phyloP scores from a whole-genome alignment of 2,113 vertebrate species.

The Pollachius pollachius region DNA sequence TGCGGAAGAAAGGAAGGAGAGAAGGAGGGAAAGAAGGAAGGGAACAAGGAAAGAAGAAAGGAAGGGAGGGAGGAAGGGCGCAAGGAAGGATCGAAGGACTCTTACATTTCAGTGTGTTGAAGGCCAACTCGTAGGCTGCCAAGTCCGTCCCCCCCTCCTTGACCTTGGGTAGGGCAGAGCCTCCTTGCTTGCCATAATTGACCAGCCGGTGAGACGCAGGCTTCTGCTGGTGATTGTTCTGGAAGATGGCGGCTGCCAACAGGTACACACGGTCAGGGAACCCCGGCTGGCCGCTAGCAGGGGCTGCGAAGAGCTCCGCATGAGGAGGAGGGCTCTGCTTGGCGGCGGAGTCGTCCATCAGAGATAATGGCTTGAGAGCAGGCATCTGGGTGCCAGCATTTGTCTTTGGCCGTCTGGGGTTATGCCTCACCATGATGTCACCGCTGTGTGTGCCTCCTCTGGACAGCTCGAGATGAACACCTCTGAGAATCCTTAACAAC shows the following conservation, averaged over 20 bases:
- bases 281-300: conserved; percentile 48
- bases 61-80: neutral
- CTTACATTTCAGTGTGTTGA: conserved; percentile 90
- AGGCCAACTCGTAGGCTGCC: conserved; percentile 80
- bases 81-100: neutral
- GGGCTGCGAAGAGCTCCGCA: neutral
- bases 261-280: conserved; percentile 77
- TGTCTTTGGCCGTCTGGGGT: neutral
- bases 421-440: no score
- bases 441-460: no score
- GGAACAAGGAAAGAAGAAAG: neutral
- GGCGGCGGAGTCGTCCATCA: no score
- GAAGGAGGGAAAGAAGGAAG: no score
- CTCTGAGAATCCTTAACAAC: no score
- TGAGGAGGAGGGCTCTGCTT: neutral
- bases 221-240: conserved; percentile 74
- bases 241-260: conserved; percentile 84
- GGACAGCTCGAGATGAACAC: no score
- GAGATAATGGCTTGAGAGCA: neutral
- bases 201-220: conserved; percentile 64
- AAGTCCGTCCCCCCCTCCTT: conserved; percentile 69
- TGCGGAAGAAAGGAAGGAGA: neutral
- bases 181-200: conserved; percentile 67
- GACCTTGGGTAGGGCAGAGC: conserved; percentile 30
- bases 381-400: neutral